Evolutionary conservation across 2,797 vertebrate genomes (phyloP), one percentile per base, ranked within the genome.

Genomic region (Paedocypris micromegethes): DNA sequence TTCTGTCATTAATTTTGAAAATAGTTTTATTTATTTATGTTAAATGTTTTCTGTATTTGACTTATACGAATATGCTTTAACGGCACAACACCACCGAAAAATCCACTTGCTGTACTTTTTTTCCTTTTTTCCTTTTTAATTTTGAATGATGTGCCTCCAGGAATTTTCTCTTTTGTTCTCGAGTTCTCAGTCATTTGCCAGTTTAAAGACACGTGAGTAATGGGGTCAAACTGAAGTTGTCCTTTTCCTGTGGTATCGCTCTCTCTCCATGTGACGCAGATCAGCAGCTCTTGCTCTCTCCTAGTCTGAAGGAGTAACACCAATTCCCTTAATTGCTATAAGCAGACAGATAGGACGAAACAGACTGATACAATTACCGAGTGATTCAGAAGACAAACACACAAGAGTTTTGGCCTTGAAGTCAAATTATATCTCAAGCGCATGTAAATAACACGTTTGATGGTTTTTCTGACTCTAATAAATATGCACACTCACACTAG

Each of bases 351-450:
- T 53, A 67, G 4, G 6, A 42, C 48, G 8, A 67, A 61, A 64
- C 64, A 7, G 59, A n/a, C 54, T 64, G 68, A 72, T 75, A 72
- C 48, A 58, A 75, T 75, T 71, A 75, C 53, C 50, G 43, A 52
- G 9, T 5, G 44, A 69, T 60, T 64, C 55, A 55, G 72, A 58
- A 48, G 23, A 48, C 53, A 41, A 50, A 40, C 6, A 48, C 23
- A 23, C 23, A 23, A 23, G 8, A 41, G 40, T 70, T 51, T 46
- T 9, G 45, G 43, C 45, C 50, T 75, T 72, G 9, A 54, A 58
- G 60, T 58, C 50, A 75, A 48, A 72, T 23, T 57, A 52, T 44
- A 6, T 5, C 58, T 2, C 56, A 4, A 38, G 38, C 59, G 56
- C 45, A 56, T 8, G 52, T 38, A 54, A 53, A 50, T 39, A 54